Conservation (phyloP, 2,113 vertebrate genomes). For the human (Homo sapiens) region DNA sequence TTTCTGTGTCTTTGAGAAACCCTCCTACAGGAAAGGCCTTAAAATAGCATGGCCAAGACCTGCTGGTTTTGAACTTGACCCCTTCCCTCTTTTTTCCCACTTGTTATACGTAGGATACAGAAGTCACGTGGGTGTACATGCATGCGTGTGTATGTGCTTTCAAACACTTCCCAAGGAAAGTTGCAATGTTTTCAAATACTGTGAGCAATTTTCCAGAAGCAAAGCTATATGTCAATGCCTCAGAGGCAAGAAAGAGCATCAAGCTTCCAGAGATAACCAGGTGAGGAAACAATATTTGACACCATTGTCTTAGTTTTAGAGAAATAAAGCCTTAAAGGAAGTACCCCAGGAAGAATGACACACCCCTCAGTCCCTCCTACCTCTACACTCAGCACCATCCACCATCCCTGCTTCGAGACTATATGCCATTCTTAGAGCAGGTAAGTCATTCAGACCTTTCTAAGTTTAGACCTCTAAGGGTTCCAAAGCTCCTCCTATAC, state of each 20-base stretch:
- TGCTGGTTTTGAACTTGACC: not conserved
- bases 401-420: not conserved
- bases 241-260: not conserved
- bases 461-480: not conserved
- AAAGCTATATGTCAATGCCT: not conserved
- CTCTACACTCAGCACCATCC: not conserved
- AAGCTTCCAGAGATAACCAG: not conserved
- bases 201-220: not conserved
- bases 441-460: not conserved
- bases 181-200: not conserved
- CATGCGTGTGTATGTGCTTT: not conserved
- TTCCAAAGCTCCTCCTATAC: not conserved
- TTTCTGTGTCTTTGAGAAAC: not conserved
- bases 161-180: slow-evolving; percentile 28
- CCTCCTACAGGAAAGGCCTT: not conserved
- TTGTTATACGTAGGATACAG: not conserved
- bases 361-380: no score
- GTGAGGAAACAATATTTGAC: not conserved
- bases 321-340: not conserved
- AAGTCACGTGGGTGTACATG: not conserved
- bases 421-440: not conserved
- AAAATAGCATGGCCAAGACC: not conserved
- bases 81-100: not conserved
- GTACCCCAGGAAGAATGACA: not conserved
- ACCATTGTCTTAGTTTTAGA: not conserved